phyloP scores from a whole-genome alignment of 2,888 invertebrate genomes.

The Trichogramma dendrolimi region DNA sequence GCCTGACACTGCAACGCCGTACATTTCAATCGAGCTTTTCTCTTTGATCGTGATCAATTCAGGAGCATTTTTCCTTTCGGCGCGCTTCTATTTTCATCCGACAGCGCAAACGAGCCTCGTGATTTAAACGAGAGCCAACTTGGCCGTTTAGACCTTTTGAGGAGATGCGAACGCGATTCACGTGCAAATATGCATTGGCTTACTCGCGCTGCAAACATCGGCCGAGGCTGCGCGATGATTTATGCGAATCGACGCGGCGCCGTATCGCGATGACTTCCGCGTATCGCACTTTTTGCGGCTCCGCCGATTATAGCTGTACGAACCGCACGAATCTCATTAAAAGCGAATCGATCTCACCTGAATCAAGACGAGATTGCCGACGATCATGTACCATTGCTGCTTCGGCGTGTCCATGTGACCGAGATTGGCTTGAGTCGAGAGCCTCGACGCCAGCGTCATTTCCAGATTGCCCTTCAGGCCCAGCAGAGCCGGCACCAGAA shows the following conservation, averaged over 20 bases:
- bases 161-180: no score
- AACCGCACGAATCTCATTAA: neutral
- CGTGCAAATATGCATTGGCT: no score
- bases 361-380: slow-evolving; percentile 70
- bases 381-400: slow-evolving; percentile 64
- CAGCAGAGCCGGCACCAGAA: slow-evolving; percentile 75
- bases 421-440: slow-evolving; percentile 87
- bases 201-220: no score
- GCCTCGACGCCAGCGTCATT: slow-evolving; percentile 92
- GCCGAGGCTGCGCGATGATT: no score
- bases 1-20: slow-evolving; percentile 60
- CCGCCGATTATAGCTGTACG: neutral
- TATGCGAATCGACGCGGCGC: neutral
- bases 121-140: no score
- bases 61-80: no score
- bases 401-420: slow-evolving; percentile 69
- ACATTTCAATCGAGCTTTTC: no score
- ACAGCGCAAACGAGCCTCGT: no score
- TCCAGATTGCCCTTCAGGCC: slow-evolving; percentile 91
- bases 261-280: neutral
- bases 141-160: no score
- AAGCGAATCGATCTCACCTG: slow-evolving; percentile 55
- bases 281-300: neutral
- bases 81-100: no score
- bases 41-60: no score